Evolutionary conservation across 2,888 invertebrate genomes (phyloP), one percentile per base, ranked within the genome.

Genomic region (Prionchulus punctatus): DNA sequence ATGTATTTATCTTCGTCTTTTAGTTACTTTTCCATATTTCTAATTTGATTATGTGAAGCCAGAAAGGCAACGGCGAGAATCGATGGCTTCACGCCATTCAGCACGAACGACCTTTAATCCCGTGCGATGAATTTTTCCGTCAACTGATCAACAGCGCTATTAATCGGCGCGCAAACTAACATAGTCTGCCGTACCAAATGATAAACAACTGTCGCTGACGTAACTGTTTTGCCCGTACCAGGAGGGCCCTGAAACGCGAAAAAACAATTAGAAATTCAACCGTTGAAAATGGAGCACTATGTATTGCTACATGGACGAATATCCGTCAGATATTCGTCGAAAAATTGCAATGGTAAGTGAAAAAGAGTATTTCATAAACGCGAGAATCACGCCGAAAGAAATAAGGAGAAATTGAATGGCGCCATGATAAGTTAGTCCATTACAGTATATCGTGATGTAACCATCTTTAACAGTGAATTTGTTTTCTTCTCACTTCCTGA

Each of bases 181-280:
- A 98, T 62, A 58, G 84, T 89, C 70, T 92, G 90, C 67, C 90
- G 85, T 0, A 89, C 91, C 57, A 99, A 77, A 71, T 99, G 98
- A 72, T 94, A 98, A 1, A 99, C 98, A 63, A 99, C 91, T 0
- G 96, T 94, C 0, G 98, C 98, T 1, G 96, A 96, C 0, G 98
- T 99, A 0, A 98, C 98, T 0, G 98, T 99, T 76, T 99, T 98
- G 2, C 96, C 96, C 0, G 96, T 96, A 52, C 91, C 91, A 0
- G 94, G 92, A 0, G 89, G 89, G 0, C 90, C 77, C 73, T 74
- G 60, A n/a, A n/a, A n/a, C n/a, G n/a, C n/a, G n/a, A n/a, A 45
- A 45, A 45, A n/a, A n/a, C 12, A 36, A 36, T 36, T 12, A 36
- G 18, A 36, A n/a, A n/a, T n/a, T n/a, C n/a, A n/a, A n/a, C n/a